Percentiles rank a stretch among this genome's conserved stretches.
Conservation (phyloP, 53 echinoderm and acorn worm species). For the Crossaster papposus region DNA sequence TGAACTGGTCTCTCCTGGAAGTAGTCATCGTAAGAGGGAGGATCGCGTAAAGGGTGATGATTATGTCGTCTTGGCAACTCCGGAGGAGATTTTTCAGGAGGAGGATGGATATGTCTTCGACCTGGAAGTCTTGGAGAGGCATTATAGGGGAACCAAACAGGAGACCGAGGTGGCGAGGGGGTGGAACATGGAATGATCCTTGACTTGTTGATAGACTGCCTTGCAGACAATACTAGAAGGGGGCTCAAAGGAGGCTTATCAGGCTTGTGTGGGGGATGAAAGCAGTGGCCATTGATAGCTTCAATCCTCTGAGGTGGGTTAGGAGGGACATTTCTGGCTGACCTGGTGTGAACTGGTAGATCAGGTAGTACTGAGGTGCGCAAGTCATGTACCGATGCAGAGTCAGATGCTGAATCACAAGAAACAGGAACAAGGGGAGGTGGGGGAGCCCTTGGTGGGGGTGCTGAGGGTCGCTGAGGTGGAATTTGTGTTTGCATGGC, state of each 20-base stretch:
- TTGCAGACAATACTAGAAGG: constrained; percentile 2
- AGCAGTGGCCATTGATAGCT: not conserved
- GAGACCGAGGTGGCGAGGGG: constrained; percentile 22
- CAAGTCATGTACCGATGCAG: not conserved
- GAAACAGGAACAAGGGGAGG: constrained; percentile 11
- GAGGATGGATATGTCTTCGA: constrained; percentile 27
- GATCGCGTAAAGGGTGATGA: constrained; percentile 1
- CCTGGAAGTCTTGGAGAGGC: constrained; percentile 44
- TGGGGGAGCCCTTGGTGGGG: constrained; percentile 40
- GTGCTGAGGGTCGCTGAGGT: constrained; percentile 36
- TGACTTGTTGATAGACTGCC: not conserved
- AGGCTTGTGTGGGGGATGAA: constrained; percentile 32
- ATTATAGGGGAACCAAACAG: constrained; percentile 38
- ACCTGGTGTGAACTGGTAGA: constrained; percentile 28
- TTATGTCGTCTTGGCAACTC: constrained; percentile 35
- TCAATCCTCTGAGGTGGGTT: not conserved
- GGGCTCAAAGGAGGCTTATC: constrained; percentile 47
- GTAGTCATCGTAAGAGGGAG: constrained; percentile 36
- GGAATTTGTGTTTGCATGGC: constrained; percentile 4
- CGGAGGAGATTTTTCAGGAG: constrained; percentile 7
- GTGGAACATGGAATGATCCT: constrained; percentile 6
- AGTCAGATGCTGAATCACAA: constrained; percentile 21
- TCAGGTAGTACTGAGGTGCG: constrained; percentile 59
- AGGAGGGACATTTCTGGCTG: constrained; percentile 1
- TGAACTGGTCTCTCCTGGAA: not conserved